Percentiles rank a stretch among this genome's conserved stretches.
Evolutionary conservation across 2,888 invertebrate species (phyloP).

Genomic region (Lasioglossum lativentre): DNA sequence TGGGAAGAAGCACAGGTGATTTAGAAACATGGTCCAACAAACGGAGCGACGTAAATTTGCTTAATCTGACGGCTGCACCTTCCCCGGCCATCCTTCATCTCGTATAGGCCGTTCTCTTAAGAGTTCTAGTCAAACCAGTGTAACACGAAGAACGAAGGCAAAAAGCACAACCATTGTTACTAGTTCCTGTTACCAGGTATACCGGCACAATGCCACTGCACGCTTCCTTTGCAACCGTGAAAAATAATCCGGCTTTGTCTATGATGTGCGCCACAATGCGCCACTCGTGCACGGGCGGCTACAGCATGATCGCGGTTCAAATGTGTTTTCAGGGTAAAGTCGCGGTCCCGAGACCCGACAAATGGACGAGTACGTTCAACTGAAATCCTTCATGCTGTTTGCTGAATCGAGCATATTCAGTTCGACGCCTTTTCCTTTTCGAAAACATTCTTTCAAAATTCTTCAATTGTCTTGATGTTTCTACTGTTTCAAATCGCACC

Average conservation of each 20-base stretch:
- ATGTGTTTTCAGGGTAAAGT: slow-evolving; percentile 62
- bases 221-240: slow-evolving; percentile 79
- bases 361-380: slow-evolving; percentile 29
- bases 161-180: slow-evolving; percentile 76
- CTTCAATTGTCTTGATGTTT: no score
- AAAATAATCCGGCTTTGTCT: slow-evolving; percentile 82
- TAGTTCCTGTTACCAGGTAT: slow-evolving; percentile 71
- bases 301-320: slow-evolving; percentile 54
- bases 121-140: slow-evolving; percentile 79
- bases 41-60: slow-evolving; percentile 56
- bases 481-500: no score
- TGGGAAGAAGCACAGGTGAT: background rate
- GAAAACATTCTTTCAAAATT: no score
- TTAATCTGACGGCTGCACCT: slow-evolving; percentile 36
- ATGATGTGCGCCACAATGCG: slow-evolving; percentile 71
- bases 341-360: slow-evolving; percentile 44
- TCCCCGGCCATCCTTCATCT: slow-evolving; percentile 55
- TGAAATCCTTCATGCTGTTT: no score
- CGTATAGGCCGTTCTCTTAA: slow-evolving; percentile 66
- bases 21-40: slow-evolving; percentile 3
- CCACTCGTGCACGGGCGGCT: slow-evolving; percentile 56
- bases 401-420: no score
- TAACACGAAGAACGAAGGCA: slow-evolving; percentile 77
- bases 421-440: no score
- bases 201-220: slow-evolving; percentile 73